Evolutionary conservation across 2,113 vertebrate species (phyloP).

Genomic region (Pituophis catenifer): DNA sequence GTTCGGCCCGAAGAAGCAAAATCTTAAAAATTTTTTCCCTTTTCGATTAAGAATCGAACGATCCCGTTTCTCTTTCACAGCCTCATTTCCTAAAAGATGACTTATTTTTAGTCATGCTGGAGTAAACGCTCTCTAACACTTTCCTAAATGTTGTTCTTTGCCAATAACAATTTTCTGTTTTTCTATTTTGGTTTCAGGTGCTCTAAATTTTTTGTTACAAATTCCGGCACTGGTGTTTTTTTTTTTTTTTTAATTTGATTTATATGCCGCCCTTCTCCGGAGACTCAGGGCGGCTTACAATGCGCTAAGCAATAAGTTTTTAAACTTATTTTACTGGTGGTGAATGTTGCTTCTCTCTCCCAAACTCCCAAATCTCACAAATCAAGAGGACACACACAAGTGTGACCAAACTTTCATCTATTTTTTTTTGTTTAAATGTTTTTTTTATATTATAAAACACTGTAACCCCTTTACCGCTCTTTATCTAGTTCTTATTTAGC

Average conservation of each 20-base stretch:
- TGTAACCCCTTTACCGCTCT: not conserved
- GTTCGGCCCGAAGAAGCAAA: not conserved
- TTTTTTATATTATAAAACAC: not conserved
- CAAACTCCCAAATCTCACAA: not conserved
- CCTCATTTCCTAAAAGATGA: not conserved
- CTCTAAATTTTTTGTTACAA: not conserved
- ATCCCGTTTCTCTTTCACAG: not conserved
- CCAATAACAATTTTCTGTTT: not conserved
- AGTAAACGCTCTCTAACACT: not conserved
- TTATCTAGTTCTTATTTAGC: not conserved
- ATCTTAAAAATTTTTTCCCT: not conserved
- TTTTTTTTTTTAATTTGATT: too few species aligned
- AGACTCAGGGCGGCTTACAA: too few species aligned
- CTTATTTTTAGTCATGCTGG: not conserved
- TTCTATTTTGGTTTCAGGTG: not conserved
- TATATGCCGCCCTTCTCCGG: too few species aligned
- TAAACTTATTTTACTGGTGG: not conserved
- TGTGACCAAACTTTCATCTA: not conserved
- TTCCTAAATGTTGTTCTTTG: not conserved
- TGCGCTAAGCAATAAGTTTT: too few species aligned
- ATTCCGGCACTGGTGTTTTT: not conserved
- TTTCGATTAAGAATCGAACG: not conserved
- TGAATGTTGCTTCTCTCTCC: not conserved
- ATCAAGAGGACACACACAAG: not conserved
- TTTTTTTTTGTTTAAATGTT: not conserved